Conservation (phyloP, 2,888 invertebrate genomes). For the Pseudanteris insignis region DNA sequence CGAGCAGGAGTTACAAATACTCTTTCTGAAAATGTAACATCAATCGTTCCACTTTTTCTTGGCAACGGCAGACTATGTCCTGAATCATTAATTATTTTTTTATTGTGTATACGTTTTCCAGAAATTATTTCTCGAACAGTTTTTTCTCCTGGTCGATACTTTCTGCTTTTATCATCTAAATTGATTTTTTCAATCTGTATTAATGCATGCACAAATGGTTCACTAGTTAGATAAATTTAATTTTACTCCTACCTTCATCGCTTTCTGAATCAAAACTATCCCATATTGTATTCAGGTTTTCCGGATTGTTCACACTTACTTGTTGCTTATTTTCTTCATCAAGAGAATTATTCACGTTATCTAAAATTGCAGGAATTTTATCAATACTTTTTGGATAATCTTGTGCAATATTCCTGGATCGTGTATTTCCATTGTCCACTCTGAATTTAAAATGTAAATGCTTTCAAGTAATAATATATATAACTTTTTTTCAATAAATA, state of each 20-base stretch:
- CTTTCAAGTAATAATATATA: no score
- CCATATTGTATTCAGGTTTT: constrained; percentile 26
- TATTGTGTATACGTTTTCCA: constrained; percentile 49
- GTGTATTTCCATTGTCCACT: no score
- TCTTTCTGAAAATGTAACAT: constrained; percentile 78
- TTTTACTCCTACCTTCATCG: constrained; percentile 2
- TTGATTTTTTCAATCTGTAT: no score
- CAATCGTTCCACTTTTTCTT: constrained; percentile 71
- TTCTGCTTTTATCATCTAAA: constrained; percentile 8
- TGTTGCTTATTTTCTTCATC: no score
- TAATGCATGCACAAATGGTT: no score
- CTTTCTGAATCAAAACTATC: constrained; percentile 29
- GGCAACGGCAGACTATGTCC: constrained; percentile 69
- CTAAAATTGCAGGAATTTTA: no score
- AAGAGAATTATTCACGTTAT: no score
- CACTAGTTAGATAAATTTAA: neutral
- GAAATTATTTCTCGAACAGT: constrained; percentile 49
- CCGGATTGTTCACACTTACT: neutral
- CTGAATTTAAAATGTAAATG: no score
- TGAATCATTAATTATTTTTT: constrained; percentile 59
- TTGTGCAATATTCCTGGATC: no score
- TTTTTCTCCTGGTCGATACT: constrained; percentile 28
- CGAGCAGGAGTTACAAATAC: constrained; percentile 84
- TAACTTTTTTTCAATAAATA: no score
- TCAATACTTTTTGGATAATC: no score